Evolutionary conservation across 2,113 vertebrate species (phyloP).

Genomic region (Ciconia maguari): DNA sequence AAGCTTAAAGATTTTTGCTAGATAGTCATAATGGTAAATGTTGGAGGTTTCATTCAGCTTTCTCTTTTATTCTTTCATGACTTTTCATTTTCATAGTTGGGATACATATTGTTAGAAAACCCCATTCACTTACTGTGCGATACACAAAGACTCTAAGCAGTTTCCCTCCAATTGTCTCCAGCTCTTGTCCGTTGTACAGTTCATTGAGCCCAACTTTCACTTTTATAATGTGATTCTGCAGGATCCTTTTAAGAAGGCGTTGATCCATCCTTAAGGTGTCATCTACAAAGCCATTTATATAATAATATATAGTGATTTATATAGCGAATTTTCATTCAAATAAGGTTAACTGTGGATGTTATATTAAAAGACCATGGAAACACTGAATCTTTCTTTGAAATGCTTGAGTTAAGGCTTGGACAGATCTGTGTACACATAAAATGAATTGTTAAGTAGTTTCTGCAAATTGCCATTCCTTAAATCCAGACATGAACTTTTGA

Average conservation of each 20-base stretch:
- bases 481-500: not conserved
- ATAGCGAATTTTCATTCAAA: not conserved
- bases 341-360: not conserved
- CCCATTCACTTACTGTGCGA: constrained; percentile 84
- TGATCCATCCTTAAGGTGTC: constrained; percentile 91
- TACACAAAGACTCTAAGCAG: constrained; percentile 92
- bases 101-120: not conserved
- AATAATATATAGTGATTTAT: not conserved
- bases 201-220: constrained; percentile 85
- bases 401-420: not conserved
- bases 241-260: constrained; percentile 80
- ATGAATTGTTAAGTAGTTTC: not conserved
- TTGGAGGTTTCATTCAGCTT: not conserved
- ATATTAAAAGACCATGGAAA: not conserved
- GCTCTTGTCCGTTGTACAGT: constrained; percentile 90
- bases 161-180: constrained; percentile 92
- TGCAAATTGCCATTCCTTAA: not conserved
- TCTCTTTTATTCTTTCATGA: not conserved
- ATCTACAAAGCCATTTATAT: constrained; percentile 72
- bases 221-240: constrained; percentile 94
- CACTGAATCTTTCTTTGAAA: not conserved
- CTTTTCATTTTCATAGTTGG: not conserved
- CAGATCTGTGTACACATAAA: not conserved
- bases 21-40: not conserved
- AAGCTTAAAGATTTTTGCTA: not conserved